Conservation (phyloP, 2,113 vertebrate genomes). For the Larimichthys polyactis region DNA sequence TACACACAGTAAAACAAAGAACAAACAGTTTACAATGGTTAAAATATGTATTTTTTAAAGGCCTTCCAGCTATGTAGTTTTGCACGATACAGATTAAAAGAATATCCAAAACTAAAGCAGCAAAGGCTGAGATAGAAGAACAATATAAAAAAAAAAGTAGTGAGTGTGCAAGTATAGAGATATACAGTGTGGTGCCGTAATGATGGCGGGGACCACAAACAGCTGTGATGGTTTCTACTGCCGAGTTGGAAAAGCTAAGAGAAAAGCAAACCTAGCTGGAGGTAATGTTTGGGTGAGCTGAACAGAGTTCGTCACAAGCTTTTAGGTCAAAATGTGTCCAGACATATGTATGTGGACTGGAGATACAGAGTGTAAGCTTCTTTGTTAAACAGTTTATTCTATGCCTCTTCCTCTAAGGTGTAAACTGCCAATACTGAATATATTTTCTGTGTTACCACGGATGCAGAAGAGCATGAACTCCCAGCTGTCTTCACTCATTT, state of each 20-base stretch:
- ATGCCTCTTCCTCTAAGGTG: conserved; percentile 46
- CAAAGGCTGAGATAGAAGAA: background rate
- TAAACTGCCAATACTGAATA: conserved; percentile 50
- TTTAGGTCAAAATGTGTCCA: conserved; percentile 33
- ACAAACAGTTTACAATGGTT: conserved; percentile 10
- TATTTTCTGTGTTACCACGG: conserved; percentile 31
- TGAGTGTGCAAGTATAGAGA: background rate
- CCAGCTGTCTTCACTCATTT: conserved; percentile 25
- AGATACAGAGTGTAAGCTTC: conserved; percentile 33
- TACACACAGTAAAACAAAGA: background rate
- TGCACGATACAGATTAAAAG: background rate
- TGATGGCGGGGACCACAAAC: conserved; percentile 58
- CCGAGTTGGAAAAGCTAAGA: conserved; percentile 54
- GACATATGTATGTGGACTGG: background rate
- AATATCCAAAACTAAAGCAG: background rate
- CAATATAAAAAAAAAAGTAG: conserved; percentile 11
- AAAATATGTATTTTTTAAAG: background rate
- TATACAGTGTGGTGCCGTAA: conserved; percentile 29
- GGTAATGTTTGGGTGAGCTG: conserved; percentile 54
- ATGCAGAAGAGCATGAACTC: conserved; percentile 19
- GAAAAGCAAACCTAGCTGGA: conserved; percentile 46
- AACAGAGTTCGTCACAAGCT: conserved; percentile 42
- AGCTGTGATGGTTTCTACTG: conserved; percentile 62
- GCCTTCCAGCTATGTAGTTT: background rate
- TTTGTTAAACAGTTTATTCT: conserved; percentile 69